These are phyloP conservation scores for Butastur rufipennis DNA, from an alignment of 2,113 vertebrate genomes.

Conservation along the genomic window DNA sequence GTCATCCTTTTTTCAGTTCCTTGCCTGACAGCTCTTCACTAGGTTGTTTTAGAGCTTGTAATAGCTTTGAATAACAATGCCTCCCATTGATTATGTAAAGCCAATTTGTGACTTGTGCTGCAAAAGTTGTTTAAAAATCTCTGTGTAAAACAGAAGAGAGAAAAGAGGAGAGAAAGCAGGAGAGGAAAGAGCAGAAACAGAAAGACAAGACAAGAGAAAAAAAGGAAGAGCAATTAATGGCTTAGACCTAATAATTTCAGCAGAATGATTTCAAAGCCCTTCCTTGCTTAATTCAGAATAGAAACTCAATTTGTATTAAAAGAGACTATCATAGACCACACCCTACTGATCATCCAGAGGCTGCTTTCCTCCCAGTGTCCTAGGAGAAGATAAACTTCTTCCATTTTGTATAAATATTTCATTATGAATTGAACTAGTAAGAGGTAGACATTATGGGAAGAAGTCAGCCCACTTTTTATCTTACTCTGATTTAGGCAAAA, in stretches of 20 bases:
- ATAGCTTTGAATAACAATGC: background rate
- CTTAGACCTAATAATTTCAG: background rate
- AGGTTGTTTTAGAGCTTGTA: background rate
- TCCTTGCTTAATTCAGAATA: background rate
- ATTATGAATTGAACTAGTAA: background rate
- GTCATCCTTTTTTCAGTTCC: background rate
- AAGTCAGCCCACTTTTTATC: background rate
- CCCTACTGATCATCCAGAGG: background rate
- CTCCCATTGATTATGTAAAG: background rate
- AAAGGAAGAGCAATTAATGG: background rate
- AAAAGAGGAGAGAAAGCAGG: background rate
- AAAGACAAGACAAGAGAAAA: background rate
- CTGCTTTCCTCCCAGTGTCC: background rate
- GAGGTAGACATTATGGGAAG: background rate
- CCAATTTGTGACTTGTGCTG: background rate
- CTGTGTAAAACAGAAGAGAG: background rate
- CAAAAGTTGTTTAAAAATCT: background rate
- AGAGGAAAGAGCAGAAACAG: background rate
- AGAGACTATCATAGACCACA: background rate
- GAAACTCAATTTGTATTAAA: background rate
- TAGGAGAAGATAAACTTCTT: background rate
- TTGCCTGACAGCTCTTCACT: background rate
- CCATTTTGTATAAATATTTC: background rate
- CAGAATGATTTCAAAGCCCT: background rate
- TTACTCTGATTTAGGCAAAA: background rate